These are phyloP conservation scores for Erebia ligea DNA, from an alignment of 2,888 invertebrate species.

Conservation along the genomic window DNA sequence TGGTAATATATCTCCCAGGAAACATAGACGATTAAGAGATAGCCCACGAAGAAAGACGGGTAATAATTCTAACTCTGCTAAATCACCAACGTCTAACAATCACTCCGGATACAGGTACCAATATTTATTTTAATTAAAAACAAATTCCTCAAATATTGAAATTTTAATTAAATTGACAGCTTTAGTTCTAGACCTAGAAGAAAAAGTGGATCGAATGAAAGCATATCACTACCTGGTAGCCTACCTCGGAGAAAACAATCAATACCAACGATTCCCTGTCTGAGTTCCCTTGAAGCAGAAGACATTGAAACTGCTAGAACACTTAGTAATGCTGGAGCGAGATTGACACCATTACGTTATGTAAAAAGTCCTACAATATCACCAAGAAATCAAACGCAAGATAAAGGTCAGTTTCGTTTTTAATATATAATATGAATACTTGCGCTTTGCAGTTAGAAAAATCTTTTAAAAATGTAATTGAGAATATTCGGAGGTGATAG, in stretches of 20 bases:
- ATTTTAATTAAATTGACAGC: not conserved
- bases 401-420: conserved; percentile 55
- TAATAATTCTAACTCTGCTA: conserved; percentile 76
- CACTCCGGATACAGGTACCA: conserved; percentile 72
- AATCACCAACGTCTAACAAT: conserved; percentile 79
- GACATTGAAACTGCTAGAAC: conserved; percentile 76
- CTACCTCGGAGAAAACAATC: conserved; percentile 85
- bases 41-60: conserved; percentile 86
- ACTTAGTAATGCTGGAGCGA: conserved; percentile 76
- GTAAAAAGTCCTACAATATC: conserved; percentile 78
- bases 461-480: not conserved
- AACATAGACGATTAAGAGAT: conserved; percentile 85
- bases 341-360: conserved; percentile 75
- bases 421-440: too few relatives aligned
- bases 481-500: not conserved
- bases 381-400: conserved; percentile 78
- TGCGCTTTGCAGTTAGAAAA: conserved; percentile 5
- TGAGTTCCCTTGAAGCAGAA: conserved; percentile 79
- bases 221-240: conserved; percentile 85
- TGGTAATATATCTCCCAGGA: conserved; percentile 82
- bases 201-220: conserved; percentile 83
- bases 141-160: not conserved
- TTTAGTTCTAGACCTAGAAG: conserved; percentile 64
- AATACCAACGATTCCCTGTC: conserved; percentile 74
- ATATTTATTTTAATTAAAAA: not conserved